Percentiles rank a stretch among this genome's conserved stretches.
Evolutionary conservation across 1,140 invertebrate species (phyloP).

Genomic region (Hydropsyche tenuis): DNA sequence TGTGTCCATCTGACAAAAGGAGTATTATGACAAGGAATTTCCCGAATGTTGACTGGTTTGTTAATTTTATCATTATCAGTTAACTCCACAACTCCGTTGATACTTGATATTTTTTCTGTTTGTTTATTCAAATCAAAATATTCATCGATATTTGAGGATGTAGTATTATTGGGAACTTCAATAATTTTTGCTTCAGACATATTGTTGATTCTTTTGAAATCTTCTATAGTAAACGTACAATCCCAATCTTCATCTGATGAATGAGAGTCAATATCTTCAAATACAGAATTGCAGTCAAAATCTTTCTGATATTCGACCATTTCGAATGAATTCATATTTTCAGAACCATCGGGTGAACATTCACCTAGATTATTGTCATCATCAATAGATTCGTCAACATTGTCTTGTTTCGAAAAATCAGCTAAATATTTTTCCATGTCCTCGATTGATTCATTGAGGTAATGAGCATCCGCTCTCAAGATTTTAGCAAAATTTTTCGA

Average conservation of each 20-base stretch:
- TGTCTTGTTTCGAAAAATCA: not conserved
- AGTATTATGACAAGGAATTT: slow-evolving; percentile 6
- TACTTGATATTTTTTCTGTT: not conserved
- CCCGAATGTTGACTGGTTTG: not conserved
- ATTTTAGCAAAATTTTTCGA: slow-evolving; percentile 53
- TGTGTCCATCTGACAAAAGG: slow-evolving; percentile 10
- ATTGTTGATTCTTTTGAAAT: slow-evolving; percentile 1
- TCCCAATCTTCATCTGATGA: not conserved
- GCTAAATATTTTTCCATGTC: no score
- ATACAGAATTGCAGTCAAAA: no score
- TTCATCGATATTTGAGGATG: not conserved
- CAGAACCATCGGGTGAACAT: no score
- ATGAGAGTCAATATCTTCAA: no score
- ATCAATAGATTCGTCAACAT: not conserved
- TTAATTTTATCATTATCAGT: not conserved
- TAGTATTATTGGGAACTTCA: not conserved
- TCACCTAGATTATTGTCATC: no score
- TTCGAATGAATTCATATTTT: no score
- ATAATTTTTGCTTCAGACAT: slow-evolving; percentile 9
- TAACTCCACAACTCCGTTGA: not conserved
- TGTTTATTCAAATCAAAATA: not conserved
- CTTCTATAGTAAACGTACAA: not conserved
- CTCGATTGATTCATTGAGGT: no score
- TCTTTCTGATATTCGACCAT: no score
- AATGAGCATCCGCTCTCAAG: no score